Base-by-base conservation (phyloP, 2,797 vertebrate species). In the Platalea minor region DNA sequence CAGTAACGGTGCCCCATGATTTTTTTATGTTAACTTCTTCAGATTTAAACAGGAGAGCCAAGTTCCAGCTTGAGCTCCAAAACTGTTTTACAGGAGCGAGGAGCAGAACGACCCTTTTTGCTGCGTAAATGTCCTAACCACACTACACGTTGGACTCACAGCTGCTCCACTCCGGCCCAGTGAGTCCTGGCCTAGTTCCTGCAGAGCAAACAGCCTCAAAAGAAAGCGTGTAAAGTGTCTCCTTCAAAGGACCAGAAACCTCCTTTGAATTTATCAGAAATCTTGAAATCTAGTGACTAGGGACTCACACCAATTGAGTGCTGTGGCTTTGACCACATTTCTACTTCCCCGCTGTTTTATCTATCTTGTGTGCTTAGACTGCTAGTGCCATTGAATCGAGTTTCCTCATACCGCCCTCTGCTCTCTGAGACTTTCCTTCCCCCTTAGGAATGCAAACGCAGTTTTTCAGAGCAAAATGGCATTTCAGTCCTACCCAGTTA, bases 171-270 rank as follows among this genome's bases (percentile, higher is more conserved):
- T 85, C 65, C 4, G 3, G 60, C 11, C 53, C 29, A 68, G 0
- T 50, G 57, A 86, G 43, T 75, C 45, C 26, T 29, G 43, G 65
- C 54, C 59, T 73, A 50, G 46, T 83, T 93, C 54, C 35, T 41
- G 25, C 56, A 51, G 60, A 90, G 50, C 29, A 85, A 51, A 67
- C 29, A 68, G 57, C 61, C 48, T 81, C 64, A 39, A 64, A 87
- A 84, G 73, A 90, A 72, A 53, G 14, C 17, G 18, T 2, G 0
- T n/a, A 56, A 53, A 63, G 2, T 37, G 10, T 50, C 41, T 7
- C 21, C 13, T 81, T 78, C 77, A 89, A 53, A 93, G 28, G 20
- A 84, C 73, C 21, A 79, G 57, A 89, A 72, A 84, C 41, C 23
- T 82, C 54, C 26, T 64, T 41, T 48, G 17, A 85, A 29, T 82